Conservation (phyloP, 1,140 invertebrate genomes). For the Nautilus pompilius region DNA sequence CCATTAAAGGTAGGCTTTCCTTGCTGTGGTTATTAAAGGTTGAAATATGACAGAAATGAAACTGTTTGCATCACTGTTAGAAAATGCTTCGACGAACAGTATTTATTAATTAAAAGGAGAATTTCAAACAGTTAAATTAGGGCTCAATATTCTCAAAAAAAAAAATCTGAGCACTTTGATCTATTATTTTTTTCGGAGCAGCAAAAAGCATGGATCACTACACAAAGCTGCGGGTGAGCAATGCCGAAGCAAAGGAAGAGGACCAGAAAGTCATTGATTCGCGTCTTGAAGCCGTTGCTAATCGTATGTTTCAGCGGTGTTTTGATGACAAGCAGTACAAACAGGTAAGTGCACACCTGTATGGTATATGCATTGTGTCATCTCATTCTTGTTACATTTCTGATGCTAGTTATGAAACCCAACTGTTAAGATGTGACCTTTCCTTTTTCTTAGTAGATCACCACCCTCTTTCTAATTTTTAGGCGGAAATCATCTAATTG, state of each 20-base stretch:
- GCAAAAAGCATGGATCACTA: constrained; percentile 94
- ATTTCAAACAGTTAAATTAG: no score
- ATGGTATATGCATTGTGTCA: background rate
- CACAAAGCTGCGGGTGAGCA: constrained; percentile 75
- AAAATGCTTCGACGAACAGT: background rate
- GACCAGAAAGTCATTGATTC: constrained; percentile 74
- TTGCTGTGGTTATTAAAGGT: background rate
- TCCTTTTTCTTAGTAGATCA: no score
- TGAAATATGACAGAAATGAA: background rate
- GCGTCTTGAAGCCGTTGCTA: constrained; percentile 88
- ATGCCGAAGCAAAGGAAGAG: constrained; percentile 60
- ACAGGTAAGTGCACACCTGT: constrained; percentile 65
- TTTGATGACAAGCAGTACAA: constrained; percentile 90
- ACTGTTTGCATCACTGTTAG: background rate
- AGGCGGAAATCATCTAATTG: no score
- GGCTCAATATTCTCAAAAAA: no score
- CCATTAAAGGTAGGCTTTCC: constrained; percentile 73
- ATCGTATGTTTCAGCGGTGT: constrained; percentile 95
- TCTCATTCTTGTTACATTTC: no score
- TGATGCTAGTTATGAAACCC: no score
- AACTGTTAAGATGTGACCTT: no score
- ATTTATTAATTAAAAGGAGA: no score
- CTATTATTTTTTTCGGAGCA: no score
- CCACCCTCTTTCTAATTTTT: no score
- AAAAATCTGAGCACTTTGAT: no score